These are phyloP conservation scores for Coboldia fuscipes DNA, from an alignment of 1,140 invertebrate genomes.

Conservation along the genomic window DNA sequence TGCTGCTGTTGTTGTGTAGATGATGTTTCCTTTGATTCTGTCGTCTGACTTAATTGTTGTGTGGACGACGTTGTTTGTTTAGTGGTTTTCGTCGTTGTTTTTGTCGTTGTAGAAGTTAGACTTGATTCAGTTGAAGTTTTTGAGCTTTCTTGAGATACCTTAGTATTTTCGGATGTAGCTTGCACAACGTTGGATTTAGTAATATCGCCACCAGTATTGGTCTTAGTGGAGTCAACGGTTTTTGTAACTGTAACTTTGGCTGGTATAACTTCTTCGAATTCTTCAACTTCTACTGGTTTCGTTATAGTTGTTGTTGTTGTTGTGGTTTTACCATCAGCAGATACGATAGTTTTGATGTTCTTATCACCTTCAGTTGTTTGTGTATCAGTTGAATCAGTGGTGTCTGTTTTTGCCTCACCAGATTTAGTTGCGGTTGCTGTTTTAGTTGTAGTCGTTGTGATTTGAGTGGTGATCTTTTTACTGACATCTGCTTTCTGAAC, in stretches of 20 bases:
- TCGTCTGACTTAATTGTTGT: neutral
- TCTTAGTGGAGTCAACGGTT: neutral
- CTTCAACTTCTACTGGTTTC: neutral
- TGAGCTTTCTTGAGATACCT: too few species aligned
- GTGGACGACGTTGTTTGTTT: neutral
- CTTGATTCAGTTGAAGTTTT: neutral
- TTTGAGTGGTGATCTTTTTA: neutral
- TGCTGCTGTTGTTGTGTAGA: slow-evolving; percentile 1
- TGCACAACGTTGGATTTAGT: neutral
- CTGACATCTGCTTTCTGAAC: neutral
- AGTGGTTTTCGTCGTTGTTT: slow-evolving; percentile 1
- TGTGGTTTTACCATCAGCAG: neutral
- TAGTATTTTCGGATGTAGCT: neutral
- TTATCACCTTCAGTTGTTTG: neutral
- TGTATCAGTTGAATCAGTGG: neutral
- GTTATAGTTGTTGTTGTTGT: neutral
- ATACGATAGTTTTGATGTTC: neutral
- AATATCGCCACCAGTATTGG: neutral
- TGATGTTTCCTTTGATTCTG: slow-evolving; percentile 1
- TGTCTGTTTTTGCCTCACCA: neutral
- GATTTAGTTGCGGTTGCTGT: too few species aligned
- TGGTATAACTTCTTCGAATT: slow-evolving; percentile 1
- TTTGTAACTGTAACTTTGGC: neutral
- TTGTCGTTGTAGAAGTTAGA: neutral
- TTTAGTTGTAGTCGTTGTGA: neutral